Conservation (phyloP, 2,113 vertebrate genomes). For the Carollia perspicillata region DNA sequence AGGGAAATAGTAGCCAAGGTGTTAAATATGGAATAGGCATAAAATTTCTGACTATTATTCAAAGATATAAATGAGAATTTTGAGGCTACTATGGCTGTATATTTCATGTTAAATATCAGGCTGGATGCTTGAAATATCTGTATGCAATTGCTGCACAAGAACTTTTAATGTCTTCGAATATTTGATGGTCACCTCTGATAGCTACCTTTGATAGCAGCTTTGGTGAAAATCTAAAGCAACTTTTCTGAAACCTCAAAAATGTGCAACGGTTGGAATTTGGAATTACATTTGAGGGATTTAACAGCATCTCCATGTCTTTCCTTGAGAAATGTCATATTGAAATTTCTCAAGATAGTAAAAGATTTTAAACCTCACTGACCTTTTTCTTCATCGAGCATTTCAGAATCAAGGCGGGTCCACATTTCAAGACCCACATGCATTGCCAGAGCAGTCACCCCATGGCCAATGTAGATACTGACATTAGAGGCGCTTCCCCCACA, state of each 20-base stretch:
- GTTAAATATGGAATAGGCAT: neutral
- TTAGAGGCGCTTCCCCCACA: neutral
- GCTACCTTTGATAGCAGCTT: neutral
- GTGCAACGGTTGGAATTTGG: neutral
- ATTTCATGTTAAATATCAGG: neutral
- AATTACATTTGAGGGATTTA: neutral
- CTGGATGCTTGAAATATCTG: neutral
- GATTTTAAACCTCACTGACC: neutral
- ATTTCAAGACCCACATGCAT: neutral
- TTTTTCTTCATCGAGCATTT: neutral
- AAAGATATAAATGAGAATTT: neutral
- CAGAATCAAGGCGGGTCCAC: neutral
- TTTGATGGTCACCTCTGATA: neutral
- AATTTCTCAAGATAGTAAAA: neutral
- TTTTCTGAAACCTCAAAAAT: neutral
- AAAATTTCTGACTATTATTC: neutral
- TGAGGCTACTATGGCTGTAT: neutral
- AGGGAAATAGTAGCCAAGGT: neutral
- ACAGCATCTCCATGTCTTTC: neutral
- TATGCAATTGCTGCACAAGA: neutral
- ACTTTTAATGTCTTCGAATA: neutral
- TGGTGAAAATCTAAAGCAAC: neutral
- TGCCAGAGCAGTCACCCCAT: neutral
- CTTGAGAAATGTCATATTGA: neutral
- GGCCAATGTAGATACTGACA: neutral